Conservation (phyloP, 2,888 invertebrate species). For the Physocephala rufipes region DNA sequence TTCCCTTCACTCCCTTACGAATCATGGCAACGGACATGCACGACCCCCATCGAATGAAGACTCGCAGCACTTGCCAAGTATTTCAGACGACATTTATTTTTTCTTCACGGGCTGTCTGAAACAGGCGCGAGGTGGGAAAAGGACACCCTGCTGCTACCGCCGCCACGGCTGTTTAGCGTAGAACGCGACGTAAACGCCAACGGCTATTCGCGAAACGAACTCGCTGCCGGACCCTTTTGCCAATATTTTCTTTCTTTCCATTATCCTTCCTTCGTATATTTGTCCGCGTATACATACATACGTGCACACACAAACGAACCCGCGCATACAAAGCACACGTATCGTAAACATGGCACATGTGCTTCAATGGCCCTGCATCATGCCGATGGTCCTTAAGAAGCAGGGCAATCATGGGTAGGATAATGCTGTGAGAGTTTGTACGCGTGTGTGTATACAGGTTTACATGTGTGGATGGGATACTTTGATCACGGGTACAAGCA, state of each 20-base stretch:
- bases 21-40: constrained; percentile 8
- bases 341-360: constrained; percentile 39
- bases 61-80: constrained; percentile 35
- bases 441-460: constrained; percentile 15
- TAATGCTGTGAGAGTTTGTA: constrained; percentile 33
- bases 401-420: constrained; percentile 16
- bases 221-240: constrained; percentile 42
- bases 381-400: neutral
- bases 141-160: constrained; percentile 35
- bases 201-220: constrained; percentile 44
- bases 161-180: constrained; percentile 35
- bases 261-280: constrained; percentile 23
- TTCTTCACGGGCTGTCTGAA: constrained; percentile 42
- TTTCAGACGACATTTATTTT: constrained; percentile 41
- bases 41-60: neutral
- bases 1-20: constrained; percentile 30
- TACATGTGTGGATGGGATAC: constrained; percentile 24
- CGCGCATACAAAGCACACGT: neutral
- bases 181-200: constrained; percentile 44
- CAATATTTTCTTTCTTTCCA: constrained; percentile 44
- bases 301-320: neutral
- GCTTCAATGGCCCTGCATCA: constrained; percentile 17
- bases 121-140: constrained; percentile 36
- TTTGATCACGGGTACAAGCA: constrained; percentile 3
- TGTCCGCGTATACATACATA: constrained; percentile 9